These are phyloP conservation scores for Cyclophora punctaria DNA, from an alignment of 2,888 invertebrate species.

Conservation along the genomic window DNA sequence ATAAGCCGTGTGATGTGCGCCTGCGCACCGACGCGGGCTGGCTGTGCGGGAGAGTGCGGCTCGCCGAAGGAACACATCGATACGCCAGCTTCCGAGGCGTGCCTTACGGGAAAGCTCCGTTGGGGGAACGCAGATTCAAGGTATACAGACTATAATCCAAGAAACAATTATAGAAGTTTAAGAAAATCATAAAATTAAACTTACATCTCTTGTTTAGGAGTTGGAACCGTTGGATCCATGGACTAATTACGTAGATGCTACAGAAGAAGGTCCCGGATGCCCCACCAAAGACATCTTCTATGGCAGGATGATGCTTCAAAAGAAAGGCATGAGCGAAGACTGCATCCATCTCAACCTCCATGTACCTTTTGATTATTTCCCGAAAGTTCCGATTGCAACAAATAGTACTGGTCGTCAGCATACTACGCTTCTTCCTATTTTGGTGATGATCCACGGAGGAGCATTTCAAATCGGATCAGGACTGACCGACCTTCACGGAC, in stretches of 20 bases:
- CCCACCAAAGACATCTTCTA: constrained; percentile 51
- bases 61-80: constrained; percentile 9
- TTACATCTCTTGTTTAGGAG: constrained; percentile 26
- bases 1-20: constrained; percentile 2
- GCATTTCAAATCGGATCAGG: constrained; percentile 13
- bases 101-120: constrained; percentile 20
- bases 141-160: constrained; percentile 14
- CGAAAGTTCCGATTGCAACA: neutral
- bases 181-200: too few relatives aligned
- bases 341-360: constrained; percentile 22
- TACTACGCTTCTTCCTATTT: constrained; percentile 5
- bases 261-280: constrained; percentile 67
- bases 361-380: constrained; percentile 8
- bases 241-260: constrained; percentile 50
- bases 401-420: neutral
- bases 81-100: constrained; percentile 23
- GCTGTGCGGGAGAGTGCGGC: constrained; percentile 14
- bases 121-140: constrained; percentile 24
- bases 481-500: constrained; percentile 22
- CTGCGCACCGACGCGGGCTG: constrained; percentile 13
- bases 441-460: constrained; percentile 16
- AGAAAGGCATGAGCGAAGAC: constrained; percentile 19
- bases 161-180: neutral
- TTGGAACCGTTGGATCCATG: constrained; percentile 47
- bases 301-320: constrained; percentile 10